These are phyloP conservation scores for Ichneumoninae sp. DNA, from an alignment of 2,888 invertebrate species.

Conservation along the genomic window DNA sequence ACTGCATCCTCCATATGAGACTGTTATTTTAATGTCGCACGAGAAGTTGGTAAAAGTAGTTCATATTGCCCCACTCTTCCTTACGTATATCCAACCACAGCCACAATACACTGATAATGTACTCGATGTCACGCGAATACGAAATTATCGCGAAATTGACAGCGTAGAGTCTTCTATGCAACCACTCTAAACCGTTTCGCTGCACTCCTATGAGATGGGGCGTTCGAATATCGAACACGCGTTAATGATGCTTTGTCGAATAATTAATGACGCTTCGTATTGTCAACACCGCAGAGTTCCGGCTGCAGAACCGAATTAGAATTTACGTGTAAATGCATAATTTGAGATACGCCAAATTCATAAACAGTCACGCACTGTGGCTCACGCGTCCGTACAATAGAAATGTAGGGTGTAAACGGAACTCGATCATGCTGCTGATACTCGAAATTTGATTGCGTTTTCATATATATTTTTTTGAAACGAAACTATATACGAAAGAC, in stretches of 20 bases:
- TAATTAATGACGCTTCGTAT: conserved; percentile 29
- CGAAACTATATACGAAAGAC: neutral
- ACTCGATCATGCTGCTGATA: neutral
- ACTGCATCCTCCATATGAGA: no score
- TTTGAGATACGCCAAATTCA: neutral
- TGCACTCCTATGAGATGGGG: neutral
- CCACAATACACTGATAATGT: neutral
- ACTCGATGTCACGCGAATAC: neutral
- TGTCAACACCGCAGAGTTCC: conserved; percentile 5
- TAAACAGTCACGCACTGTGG: neutral
- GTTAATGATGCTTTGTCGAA: neutral
- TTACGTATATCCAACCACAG: neutral
- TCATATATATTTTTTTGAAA: neutral
- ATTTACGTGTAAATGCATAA: neutral
- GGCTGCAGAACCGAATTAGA: neutral
- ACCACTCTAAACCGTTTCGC: neutral
- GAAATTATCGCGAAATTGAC: neutral
- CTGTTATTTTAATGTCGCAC: no score
- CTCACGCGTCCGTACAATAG: neutral
- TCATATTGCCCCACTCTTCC: neutral
- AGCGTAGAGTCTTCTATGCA: neutral
- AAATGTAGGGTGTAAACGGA: neutral
- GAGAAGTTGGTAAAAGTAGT: neutral
- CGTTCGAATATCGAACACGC: neutral
- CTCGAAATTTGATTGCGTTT: neutral